These are phyloP conservation scores for Paracanthobrama guichenoti DNA, from an alignment of 2,113 vertebrate genomes.

Conservation along the genomic window DNA sequence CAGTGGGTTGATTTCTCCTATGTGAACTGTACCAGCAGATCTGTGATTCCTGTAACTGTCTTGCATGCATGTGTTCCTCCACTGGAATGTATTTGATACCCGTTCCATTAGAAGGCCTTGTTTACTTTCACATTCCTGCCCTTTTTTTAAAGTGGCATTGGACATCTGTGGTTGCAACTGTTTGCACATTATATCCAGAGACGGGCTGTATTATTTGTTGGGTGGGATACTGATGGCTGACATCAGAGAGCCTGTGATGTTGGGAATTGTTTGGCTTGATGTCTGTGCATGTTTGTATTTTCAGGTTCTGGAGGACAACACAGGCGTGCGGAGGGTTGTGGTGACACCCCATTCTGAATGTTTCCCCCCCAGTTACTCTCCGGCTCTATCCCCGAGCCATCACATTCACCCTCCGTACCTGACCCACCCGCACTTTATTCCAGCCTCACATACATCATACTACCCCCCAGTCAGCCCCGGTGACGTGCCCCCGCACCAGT, in stretches of 20 bases:
- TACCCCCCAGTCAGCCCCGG: constrained; percentile 85
- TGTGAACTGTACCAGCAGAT: not conserved
- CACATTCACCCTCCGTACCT: constrained; percentile 82
- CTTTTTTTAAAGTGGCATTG: constrained; percentile 20
- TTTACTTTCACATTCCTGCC: constrained; percentile 36
- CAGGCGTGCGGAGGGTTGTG: constrained; percentile 84
- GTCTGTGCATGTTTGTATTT: constrained; percentile 32
- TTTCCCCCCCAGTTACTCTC: constrained; percentile 84
- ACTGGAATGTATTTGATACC: constrained; percentile 21
- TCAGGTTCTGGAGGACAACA: constrained; percentile 87
- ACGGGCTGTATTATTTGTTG: not conserved
- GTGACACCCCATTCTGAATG: constrained; percentile 88
- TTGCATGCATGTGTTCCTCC: not conserved
- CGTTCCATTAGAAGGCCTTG: constrained; percentile 1
- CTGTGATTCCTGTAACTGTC: not conserved
- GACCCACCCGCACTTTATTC: constrained; percentile 84
- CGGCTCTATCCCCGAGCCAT: constrained; percentile 83
- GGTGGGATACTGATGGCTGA: not conserved
- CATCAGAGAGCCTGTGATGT: not conserved
- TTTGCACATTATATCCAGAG: constrained; percentile 12
- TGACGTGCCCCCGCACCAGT: constrained; percentile 84
- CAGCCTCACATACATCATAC: constrained; percentile 82
- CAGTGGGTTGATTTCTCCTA: constrained; percentile 2
- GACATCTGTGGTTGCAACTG: constrained; percentile 13
- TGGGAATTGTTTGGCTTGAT: constrained; percentile 21